Conservation (phyloP, 1,140 invertebrate genomes). For the Aphelenchoides fujianensis region DNA sequence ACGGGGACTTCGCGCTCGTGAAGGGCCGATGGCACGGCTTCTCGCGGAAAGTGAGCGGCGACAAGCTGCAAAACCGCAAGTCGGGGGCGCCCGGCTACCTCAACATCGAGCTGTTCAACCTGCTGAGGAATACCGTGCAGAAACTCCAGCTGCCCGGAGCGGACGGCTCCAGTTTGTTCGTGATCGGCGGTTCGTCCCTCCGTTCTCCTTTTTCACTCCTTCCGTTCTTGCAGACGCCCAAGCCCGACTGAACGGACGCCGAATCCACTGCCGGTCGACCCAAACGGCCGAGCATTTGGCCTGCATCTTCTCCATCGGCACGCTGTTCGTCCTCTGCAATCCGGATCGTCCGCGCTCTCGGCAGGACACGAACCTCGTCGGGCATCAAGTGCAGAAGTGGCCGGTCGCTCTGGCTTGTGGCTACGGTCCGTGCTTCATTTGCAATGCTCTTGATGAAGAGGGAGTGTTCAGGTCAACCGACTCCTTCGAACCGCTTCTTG, state of each 20-base stretch:
- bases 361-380: constrained; percentile 31
- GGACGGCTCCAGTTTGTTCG: constrained; percentile 49
- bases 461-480: not conserved
- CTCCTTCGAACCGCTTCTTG: constrained; percentile 38
- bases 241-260: constrained; percentile 48
- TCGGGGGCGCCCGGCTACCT: constrained; percentile 34
- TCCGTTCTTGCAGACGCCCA: constrained; percentile 43
- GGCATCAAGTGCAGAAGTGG: constrained; percentile 53
- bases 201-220: not conserved
- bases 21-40: constrained; percentile 51
- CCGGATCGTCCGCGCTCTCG: constrained; percentile 44
- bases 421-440: constrained; percentile 41
- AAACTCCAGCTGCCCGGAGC: constrained; percentile 49
- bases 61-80: not conserved
- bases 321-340: constrained; percentile 51
- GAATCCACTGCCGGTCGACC: constrained; percentile 52
- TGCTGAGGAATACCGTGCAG: constrained; percentile 51
- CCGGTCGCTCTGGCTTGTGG: constrained; percentile 51
- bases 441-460: not conserved
- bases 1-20: constrained; percentile 51
- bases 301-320: constrained; percentile 50
- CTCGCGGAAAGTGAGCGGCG: constrained; percentile 19
- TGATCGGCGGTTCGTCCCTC: constrained; percentile 42
- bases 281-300: constrained; percentile 50
- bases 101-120: constrained; percentile 50